Evolutionary conservation across 2,797 vertebrate genomes (phyloP).

Genomic region (Garrulus glandarius): DNA sequence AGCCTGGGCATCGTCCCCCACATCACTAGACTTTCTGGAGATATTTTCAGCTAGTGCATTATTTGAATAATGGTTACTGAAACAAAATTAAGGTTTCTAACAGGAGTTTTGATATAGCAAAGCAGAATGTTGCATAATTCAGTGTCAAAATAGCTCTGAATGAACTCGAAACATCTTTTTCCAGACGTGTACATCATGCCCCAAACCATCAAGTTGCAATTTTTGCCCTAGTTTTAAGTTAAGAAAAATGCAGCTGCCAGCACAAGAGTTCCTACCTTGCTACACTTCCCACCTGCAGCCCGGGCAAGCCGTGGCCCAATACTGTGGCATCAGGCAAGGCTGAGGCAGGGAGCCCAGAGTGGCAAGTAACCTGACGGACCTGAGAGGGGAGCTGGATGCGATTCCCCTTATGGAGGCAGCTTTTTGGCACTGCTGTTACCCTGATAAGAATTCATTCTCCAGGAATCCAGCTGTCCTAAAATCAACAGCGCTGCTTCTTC

Average conservation of each 20-base stretch:
- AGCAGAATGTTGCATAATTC: neutral
- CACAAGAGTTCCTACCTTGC: neutral
- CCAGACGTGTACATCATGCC: neutral
- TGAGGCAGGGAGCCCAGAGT: neutral
- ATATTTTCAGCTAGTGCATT: neutral
- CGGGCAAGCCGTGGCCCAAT: accelerated
- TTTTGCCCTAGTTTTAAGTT: neutral
- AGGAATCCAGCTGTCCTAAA: neutral
- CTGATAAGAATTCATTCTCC: neutral
- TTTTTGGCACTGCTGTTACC: neutral
- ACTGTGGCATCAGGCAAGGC: neutral
- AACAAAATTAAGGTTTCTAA: neutral
- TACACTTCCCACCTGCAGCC: accelerated
- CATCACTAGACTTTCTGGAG: neutral
- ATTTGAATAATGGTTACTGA: neutral
- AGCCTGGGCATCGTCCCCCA: neutral
- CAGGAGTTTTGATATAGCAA: neutral
- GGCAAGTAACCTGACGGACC: neutral
- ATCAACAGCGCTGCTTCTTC: neutral
- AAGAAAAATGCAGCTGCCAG: neutral
- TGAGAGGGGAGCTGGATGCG: neutral
- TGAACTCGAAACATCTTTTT: neutral
- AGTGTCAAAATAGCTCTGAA: neutral
- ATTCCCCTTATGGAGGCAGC: neutral
- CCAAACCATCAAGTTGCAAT: neutral